These are phyloP conservation scores for Ichneumoninae sp. DNA, from an alignment of 2,888 invertebrate genomes.

Conservation along the genomic window DNA sequence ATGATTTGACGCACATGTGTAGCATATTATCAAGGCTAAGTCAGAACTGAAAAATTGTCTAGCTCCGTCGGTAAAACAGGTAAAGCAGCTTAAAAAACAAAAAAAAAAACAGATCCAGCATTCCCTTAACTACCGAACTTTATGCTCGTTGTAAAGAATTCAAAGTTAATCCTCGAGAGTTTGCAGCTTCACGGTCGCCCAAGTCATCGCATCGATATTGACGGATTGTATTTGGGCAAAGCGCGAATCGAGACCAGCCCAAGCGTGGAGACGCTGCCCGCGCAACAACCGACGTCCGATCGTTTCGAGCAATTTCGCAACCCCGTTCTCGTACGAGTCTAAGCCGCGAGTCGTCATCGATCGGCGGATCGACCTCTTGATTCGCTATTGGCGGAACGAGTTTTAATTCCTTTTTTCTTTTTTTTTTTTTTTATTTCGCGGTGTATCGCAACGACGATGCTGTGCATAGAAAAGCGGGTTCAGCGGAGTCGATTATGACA, in stretches of 20 bases:
- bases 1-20: too few species aligned
- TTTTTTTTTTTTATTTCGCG: slow-evolving; percentile 18
- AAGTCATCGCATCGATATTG: not conserved
- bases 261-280: not conserved
- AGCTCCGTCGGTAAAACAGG: too few species aligned
- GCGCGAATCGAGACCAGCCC: not conserved
- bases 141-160: slow-evolving; percentile 5
- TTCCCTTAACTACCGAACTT: not conserved
- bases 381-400: slow-evolving; percentile 43
- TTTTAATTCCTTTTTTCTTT: slow-evolving; percentile 41
- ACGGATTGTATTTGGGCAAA: not conserved
- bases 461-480: slow-evolving; percentile 34
- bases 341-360: slow-evolving; percentile 46
- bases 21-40: too few species aligned
- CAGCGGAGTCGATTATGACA: slow-evolving; percentile 52
- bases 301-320: slow-evolving; percentile 56
- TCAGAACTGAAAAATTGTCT: too few species aligned
- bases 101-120: too few species aligned
- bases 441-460: slow-evolving; percentile 57
- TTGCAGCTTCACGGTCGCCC: not conserved
- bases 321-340: slow-evolving; percentile 11
- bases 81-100: too few species aligned
- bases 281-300: slow-evolving; percentile 30
- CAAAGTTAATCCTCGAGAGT: slow-evolving; percentile 48
- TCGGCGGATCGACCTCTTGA: slow-evolving; percentile 27